Evolutionary conservation across 1,140 invertebrate genomes (phyloP).

Genomic region (Meloidogyne hapla): DNA sequence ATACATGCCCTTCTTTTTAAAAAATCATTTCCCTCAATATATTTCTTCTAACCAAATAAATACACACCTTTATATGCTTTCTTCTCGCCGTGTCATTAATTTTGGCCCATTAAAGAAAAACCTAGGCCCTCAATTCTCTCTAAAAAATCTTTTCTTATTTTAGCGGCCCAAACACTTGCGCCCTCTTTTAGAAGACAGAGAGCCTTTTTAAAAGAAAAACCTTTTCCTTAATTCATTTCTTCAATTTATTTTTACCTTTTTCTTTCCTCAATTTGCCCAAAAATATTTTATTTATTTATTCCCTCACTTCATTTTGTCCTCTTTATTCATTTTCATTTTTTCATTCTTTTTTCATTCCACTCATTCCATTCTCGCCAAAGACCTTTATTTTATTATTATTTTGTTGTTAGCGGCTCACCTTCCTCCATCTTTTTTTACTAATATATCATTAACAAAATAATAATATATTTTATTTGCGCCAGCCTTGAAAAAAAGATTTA

Average conservation of each 20-base stretch:
- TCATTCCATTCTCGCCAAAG: background rate
- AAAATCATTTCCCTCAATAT: background rate
- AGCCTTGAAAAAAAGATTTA: background rate
- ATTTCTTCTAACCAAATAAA: background rate
- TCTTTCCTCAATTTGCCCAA: background rate
- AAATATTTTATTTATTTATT: background rate
- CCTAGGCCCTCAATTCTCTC: background rate
- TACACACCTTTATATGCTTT: background rate
- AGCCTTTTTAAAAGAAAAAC: background rate
- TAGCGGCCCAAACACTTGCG: no score
- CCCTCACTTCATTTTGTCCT: background rate
- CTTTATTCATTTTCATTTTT: no score
- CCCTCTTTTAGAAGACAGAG: background rate
- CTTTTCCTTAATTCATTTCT: background rate
- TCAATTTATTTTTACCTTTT: background rate
- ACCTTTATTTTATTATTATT: no score
- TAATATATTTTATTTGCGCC: background rate
- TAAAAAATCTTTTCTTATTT: background rate
- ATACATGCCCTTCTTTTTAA: background rate
- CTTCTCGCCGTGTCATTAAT: slow-evolving; percentile 2
- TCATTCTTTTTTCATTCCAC: background rate
- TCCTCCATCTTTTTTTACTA: background rate
- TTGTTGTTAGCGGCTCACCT: background rate
- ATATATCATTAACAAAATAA: background rate
- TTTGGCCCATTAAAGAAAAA: slow-evolving; percentile 5